Base-by-base conservation (phyloP, 2,888 invertebrate genomes). In the Drosophila vallismaia region DNA sequence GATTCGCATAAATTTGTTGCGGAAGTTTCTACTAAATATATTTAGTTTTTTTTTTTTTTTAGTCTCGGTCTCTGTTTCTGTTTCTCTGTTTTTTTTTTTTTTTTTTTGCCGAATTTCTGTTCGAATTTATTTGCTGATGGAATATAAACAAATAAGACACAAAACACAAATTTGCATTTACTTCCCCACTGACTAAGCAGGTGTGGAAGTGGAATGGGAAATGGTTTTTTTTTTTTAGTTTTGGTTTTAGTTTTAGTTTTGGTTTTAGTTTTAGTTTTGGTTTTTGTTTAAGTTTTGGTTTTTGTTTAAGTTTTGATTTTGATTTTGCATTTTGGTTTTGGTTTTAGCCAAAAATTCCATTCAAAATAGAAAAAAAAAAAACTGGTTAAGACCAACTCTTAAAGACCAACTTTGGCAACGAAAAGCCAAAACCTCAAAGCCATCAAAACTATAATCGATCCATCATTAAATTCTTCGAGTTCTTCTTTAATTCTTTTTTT, bases 121-220 rank as follows among this genome's bases (percentile, higher is more conserved):
- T 42, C 42, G 26, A 44, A 50, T 44, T 54, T 73, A 70, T 54
- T 50, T 51, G 56, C 19, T 50, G 51, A 38, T 38, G 51, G 63
- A 68, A 52, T 29, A 46, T 46, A 40, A 58, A 58, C 33, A 76
- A 80, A 73, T 50, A 26, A 68, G 56, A 67, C 64, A 76, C 63
- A 36, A 36, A 36, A n/a, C 63, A n/a, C 63, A 74, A 77, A 88
- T 86, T 86, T 78, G 85, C 84, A 88, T 87, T 86, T 81, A 82
- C 86, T 88, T 88, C 87, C 80, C 87, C 76, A 57, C 70, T 33
- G 54, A 38, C 54, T 38, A 29, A 70, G 46, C 70, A 50, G 71
- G 70, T 70, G 19, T 24, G 9, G 36, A 45, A 46, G 44, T 29
- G 10, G n/a, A 33, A 19, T 52, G 45, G 45, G 63, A 33, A 50